phyloP scores from a whole-genome alignment of 2,888 invertebrate genomes.

The Parapristionchus giblindavisi region DNA sequence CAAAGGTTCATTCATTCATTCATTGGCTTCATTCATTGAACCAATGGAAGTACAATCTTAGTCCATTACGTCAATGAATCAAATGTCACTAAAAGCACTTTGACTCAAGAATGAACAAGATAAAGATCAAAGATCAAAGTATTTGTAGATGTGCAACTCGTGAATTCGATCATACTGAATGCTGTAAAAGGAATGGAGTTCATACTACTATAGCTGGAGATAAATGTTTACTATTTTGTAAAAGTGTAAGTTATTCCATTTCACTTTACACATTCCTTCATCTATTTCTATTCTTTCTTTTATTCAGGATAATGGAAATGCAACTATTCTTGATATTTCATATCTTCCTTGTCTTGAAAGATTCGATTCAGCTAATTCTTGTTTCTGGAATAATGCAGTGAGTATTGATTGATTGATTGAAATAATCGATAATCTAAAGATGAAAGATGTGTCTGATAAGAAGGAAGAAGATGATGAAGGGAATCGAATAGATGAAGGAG shows the following conservation, averaged over 20 bases:
- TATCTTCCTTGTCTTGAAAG: constrained; percentile 35
- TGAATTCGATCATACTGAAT: constrained; percentile 34
- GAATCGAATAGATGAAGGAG: background rate
- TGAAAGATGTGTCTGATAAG: background rate
- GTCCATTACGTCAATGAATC: too few relatives aligned
- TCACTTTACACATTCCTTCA: background rate
- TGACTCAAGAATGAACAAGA: too few relatives aligned
- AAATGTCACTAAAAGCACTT: too few relatives aligned
- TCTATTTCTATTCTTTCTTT: background rate
- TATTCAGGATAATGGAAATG: constrained; percentile 26
- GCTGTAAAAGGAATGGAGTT: constrained; percentile 34
- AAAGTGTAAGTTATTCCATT: background rate
- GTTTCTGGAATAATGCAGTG: constrained; percentile 38
- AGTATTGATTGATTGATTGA: background rate
- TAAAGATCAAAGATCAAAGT: too few relatives aligned
- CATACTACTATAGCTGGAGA: constrained; percentile 35
- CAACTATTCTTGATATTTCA: constrained; percentile 34
- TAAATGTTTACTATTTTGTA: constrained; percentile 35
- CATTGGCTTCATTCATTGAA: too few relatives aligned
- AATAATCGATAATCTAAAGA: background rate
- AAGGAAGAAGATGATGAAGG: background rate
- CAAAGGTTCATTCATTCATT: too few relatives aligned
- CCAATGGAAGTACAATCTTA: too few relatives aligned
- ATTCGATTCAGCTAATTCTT: constrained; percentile 35
- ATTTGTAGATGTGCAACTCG: constrained; percentile 31